Evolutionary conservation across 2,113 vertebrate genomes (phyloP).

Genomic region (Aphyosemion australe): DNA sequence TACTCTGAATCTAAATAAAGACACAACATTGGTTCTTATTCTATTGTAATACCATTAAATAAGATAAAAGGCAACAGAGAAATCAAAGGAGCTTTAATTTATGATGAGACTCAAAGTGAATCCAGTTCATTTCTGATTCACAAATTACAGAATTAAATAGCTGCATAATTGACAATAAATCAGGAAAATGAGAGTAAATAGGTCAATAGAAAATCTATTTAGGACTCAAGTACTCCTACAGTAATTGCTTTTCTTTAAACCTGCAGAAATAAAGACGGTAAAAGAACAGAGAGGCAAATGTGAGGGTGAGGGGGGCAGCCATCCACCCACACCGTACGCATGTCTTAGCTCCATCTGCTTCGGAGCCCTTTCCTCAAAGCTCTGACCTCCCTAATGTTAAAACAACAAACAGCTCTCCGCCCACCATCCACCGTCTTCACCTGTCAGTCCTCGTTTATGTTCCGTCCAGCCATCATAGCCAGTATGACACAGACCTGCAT

Average conservation of each 20-base stretch:
- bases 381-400: conserved; percentile 68
- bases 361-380: conserved; percentile 59
- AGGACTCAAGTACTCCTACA: conserved; percentile 6
- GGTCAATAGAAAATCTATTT: background rate
- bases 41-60: too few relatives aligned
- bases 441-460: conserved; percentile 16
- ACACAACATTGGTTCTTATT: too few relatives aligned
- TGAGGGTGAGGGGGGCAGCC: conserved; percentile 47
- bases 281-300: conserved; percentile 34
- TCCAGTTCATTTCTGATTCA: background rate
- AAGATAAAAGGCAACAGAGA: background rate
- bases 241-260: conserved; percentile 22
- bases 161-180: conserved; percentile 2
- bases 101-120: conserved; percentile 2
- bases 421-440: conserved; percentile 48
- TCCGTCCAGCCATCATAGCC: background rate
- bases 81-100: background rate
- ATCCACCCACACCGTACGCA: conserved; percentile 61
- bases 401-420: conserved; percentile 67
- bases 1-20: background rate
- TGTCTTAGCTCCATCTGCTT: conserved; percentile 65
- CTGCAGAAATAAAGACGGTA: conserved; percentile 19
- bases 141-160: background rate
- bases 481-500: conserved; percentile 13
- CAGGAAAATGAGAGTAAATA: background rate